These are phyloP conservation scores for Synergus japonicus DNA, from an alignment of 2,888 invertebrate species.

Conservation along the genomic window DNA sequence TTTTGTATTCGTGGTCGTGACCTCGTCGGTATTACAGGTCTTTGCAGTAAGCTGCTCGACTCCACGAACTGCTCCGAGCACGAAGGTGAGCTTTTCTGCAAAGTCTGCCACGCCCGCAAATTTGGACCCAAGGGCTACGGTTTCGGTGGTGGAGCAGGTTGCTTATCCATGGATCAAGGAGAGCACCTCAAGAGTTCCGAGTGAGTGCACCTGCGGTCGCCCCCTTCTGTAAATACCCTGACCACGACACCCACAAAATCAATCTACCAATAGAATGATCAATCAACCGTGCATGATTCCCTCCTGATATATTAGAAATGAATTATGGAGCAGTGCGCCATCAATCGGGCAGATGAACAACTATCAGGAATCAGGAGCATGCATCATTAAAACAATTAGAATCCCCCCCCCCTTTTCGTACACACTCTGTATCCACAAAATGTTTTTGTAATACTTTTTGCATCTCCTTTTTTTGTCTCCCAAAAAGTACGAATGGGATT, in stretches of 20 bases:
- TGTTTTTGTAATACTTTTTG: slow-evolving; percentile 15
- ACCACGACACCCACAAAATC: slow-evolving; percentile 51
- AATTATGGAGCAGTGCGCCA: neutral
- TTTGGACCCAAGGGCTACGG: slow-evolving; percentile 99
- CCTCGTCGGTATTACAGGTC: slow-evolving; percentile 80
- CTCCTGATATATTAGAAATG: slow-evolving; percentile 18
- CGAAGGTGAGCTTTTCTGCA: slow-evolving; percentile 97
- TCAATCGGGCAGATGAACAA: neutral
- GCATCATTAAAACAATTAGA: slow-evolving; percentile 33
- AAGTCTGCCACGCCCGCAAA: slow-evolving; percentile 97
- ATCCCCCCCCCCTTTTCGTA: slow-evolving; percentile 11
- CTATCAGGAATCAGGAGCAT: slow-evolving; percentile 33
- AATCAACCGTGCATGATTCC: slow-evolving; percentile 37
- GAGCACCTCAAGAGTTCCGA: slow-evolving; percentile 89
- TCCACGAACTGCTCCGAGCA: slow-evolving; percentile 99
- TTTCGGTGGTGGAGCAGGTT: slow-evolving; percentile 98
- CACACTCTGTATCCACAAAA: slow-evolving; percentile 10
- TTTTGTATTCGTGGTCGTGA: slow-evolving; percentile 4
- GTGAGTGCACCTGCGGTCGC: slow-evolving; percentile 83
- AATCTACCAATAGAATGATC: slow-evolving; percentile 13
- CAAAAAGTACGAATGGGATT: neutral
- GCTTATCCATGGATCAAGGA: slow-evolving; percentile 97
- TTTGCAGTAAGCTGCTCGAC: slow-evolving; percentile 98
- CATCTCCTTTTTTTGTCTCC: slow-evolving; percentile 37
- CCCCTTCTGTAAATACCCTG: slow-evolving; percentile 60